Conservation (phyloP, 2,113 vertebrate species). For the Leptocoma aspasia region DNA sequence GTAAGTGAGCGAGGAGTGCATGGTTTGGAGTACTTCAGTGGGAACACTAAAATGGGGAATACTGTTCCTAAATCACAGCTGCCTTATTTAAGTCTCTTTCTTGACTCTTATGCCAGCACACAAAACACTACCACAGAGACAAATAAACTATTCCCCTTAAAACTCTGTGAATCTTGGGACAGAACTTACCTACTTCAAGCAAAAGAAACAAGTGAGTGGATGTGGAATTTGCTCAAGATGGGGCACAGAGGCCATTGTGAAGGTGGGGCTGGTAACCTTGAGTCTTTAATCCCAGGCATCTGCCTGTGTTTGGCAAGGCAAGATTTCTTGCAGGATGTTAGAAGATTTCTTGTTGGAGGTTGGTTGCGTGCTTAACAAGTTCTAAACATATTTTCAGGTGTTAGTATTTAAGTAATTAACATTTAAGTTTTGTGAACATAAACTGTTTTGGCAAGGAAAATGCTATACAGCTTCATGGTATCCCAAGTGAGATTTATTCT, state of each 20-base stretch:
- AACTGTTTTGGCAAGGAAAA: background rate
- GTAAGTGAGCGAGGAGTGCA: accelerated
- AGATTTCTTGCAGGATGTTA: background rate
- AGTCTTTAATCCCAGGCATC: background rate
- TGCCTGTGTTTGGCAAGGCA: background rate
- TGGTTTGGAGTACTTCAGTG: background rate
- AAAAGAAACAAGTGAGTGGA: background rate
- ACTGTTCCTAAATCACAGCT: background rate
- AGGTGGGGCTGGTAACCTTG: background rate
- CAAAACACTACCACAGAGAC: background rate
- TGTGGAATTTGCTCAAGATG: background rate
- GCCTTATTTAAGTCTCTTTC: background rate
- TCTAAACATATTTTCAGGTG: background rate
- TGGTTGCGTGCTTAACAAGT: background rate
- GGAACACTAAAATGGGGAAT: background rate
- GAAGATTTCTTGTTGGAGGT: background rate
- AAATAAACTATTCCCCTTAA: background rate
- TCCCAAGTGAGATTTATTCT: background rate
- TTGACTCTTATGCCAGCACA: background rate
- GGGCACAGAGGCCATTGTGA: background rate
- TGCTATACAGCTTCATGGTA: background rate
- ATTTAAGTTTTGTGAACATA: background rate
- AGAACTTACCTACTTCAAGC: background rate
- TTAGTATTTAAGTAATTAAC: background rate
- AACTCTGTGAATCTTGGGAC: background rate